A percentile compares a stretch with the other conserved stretches of the same genome.
phyloP scores from a whole-genome alignment of 2,888 invertebrate genomes.

The Aphodius granarius region DNA sequence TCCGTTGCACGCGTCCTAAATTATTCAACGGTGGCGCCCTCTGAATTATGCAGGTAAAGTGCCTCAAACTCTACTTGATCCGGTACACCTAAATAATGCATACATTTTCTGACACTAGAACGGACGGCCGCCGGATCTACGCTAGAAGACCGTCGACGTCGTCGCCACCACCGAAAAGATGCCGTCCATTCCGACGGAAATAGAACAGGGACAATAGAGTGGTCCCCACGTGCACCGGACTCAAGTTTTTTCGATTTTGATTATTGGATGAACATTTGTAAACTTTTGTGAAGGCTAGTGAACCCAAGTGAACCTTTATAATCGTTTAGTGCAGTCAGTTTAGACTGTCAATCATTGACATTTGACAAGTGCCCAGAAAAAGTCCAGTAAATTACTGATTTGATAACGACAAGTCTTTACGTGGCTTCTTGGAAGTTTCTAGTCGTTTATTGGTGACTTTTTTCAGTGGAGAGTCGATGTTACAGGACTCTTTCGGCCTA shows the following conservation, averaged over 20 bases:
- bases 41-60: neutral
- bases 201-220: too few species aligned
- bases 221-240: too few species aligned
- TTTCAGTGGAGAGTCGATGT: neutral
- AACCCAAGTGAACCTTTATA: too few species aligned
- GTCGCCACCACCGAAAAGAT: neutral
- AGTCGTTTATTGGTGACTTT: too few species aligned
- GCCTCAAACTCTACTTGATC: slow-evolving; percentile 12
- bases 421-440: too few species aligned
- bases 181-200: neutral
- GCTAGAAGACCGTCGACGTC: neutral
- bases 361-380: too few species aligned
- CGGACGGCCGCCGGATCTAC: neutral
- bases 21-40: neutral
- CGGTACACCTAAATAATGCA: slow-evolving; percentile 9
- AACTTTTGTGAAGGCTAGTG: too few species aligned
- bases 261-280: too few species aligned
- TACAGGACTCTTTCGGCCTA: neutral
- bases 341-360: too few species aligned
- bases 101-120: neutral
- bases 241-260: too few species aligned
- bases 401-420: neutral
- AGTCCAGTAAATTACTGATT: too few species aligned
- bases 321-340: too few species aligned
- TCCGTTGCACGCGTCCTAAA: neutral